A percentile compares a stretch with the other conserved stretches of the same genome.
Evolutionary conservation across 1,140 invertebrate species (phyloP).

Genomic region (Diorhabda sublineata): DNA sequence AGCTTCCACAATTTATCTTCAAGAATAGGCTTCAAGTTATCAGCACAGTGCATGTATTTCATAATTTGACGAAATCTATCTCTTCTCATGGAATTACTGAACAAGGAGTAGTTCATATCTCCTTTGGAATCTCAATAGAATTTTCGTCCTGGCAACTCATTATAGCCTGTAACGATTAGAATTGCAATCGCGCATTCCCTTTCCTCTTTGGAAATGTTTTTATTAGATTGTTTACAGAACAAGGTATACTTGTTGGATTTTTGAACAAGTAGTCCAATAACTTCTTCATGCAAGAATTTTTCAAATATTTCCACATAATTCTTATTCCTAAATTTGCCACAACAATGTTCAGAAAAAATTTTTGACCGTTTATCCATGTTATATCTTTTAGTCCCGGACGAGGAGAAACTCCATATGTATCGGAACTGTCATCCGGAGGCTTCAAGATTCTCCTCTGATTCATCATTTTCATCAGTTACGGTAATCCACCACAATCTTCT

Average conservation of each 20-base stretch:
- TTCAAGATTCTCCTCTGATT: neutral
- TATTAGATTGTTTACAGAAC: constrained; percentile 1
- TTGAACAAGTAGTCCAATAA: too few species aligned
- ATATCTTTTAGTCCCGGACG: constrained; percentile 4
- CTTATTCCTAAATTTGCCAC: too few species aligned
- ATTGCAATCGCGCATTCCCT: neutral
- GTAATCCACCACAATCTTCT: too few species aligned
- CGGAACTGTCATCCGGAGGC: too few species aligned
- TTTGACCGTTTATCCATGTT: neutral
- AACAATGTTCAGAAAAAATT: too few species aligned
- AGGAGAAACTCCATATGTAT: neutral
- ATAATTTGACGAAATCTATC: constrained; percentile 39
- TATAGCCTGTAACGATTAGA: constrained; percentile 1
- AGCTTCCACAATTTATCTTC: constrained; percentile 24
- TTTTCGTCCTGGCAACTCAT: constrained; percentile 12
- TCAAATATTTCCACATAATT: too few species aligned
- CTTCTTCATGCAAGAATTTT: too few species aligned
- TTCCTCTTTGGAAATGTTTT: constrained; percentile 3
- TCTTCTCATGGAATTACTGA: constrained; percentile 36
- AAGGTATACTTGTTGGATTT: neutral
- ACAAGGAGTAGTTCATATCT: constrained; percentile 29
- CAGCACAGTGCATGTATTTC: constrained; percentile 37
- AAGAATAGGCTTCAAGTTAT: constrained; percentile 22
- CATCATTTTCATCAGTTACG: constrained; percentile 9
- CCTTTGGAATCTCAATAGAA: constrained; percentile 25